Base-by-base conservation (phyloP, 2,888 invertebrate species). In the Parnassius glacialis region DNA sequence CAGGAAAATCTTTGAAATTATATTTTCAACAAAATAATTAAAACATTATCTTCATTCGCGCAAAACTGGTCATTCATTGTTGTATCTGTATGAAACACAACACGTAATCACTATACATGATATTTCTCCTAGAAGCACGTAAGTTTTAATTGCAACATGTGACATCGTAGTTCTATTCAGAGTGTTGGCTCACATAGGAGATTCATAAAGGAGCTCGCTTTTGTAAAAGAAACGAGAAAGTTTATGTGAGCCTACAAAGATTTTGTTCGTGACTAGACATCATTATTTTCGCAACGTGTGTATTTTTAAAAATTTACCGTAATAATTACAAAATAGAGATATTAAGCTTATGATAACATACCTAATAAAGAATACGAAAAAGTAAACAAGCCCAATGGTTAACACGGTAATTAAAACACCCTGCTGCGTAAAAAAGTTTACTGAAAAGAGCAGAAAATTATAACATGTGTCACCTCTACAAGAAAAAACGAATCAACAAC, bases 101-200 rank as follows among this genome's bases (percentile, higher is more conserved):
- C 25, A 25, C 45, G 44, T 47, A 45, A 52, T 52, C 44, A 50
- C 25, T 45, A 48, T 47, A 42, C 45, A n/a, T 42, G 52, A 16
- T 53, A 25, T 51, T 55, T n/a, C 20, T 48, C 25, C 41, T 65
- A 68, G 65, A 69, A 68, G 70, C 69, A 71, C 61, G 66, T 72
- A 79, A 83, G 78, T 83, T 84, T 82, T 84, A 84, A 85, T 85
- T 83, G 82, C 80, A 73, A 75, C 76, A 70, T 74, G 70, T 74
- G 74, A 74, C 72, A 58, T 77, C 69, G 71, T 67, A 68, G 69
- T 68, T 64, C 65, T 73, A 76, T 82, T 83, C 78, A 78, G 70
- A 69, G 67, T 66, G 73, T 70, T 70, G 73, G 74, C 72, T 67
- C 67, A 59, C 64, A 61, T 69, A 67, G 64, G 64, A 66, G 74